Base-by-base conservation (phyloP, 2,888 invertebrate genomes). In the Lithophane semibrunnea region DNA sequence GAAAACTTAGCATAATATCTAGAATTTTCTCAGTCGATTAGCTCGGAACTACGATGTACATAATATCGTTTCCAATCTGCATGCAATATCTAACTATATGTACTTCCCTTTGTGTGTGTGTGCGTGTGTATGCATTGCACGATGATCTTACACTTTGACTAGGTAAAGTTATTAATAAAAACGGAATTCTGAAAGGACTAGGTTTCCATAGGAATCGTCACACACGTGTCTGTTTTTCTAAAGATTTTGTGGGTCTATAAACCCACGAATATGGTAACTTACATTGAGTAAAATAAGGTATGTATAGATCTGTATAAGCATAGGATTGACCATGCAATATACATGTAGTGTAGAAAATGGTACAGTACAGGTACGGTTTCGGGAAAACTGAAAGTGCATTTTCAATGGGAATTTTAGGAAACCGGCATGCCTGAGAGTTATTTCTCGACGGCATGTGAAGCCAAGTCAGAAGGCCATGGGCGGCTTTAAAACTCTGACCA, bases 21-120 rank as follows among this genome's bases (percentile, higher is more conserved):
- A 69, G 71, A 82, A 78, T 56, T 63, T 78, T 82, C 66, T 72
- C 75, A 72, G 64, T 75, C 75, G 68, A 82, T 73, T 73, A 54
- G 60, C 49, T 82, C 21, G 37, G 37, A 37, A 37, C 37, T n/a
- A 54, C 58, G 47, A 24, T 69, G 54, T 56, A 52, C 60, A 66
- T 68, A 69, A 29, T 78, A 82, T 82, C 54, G 52, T 68, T 78
- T 63, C 24, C 52, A 58, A 58, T 66, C 44, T 44, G 16, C 64
- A 75, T 78, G 61, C 65, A 58, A 70, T 47, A 67, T 56, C 37
- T 42, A 63, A 16, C 13, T 49, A 49, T 16, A 5, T 0, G 49
- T 16, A 49, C 49, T 18, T 52, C 7, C 49, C 18, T 52, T 0
- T 52, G 49, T 52, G 49, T 52, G 49, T 52, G 49, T 52, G 18